These are phyloP conservation scores for Elanus axillaris DNA, from an alignment of 2,113 vertebrate species.

Conservation along the genomic window DNA sequence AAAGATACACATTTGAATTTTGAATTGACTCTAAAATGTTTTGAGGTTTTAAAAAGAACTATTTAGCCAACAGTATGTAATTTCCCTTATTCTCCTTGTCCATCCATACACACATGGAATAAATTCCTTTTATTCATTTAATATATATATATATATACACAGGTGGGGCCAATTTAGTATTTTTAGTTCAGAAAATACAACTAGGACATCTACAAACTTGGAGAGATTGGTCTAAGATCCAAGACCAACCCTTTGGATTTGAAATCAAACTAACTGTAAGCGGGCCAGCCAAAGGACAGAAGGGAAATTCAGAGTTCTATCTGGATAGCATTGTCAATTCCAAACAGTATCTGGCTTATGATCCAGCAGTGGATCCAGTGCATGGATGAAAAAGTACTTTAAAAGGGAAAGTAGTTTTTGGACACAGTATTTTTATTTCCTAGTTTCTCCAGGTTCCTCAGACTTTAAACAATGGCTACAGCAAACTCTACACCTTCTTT, in stretches of 20 bases:
- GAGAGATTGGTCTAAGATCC: background rate
- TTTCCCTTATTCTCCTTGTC: background rate
- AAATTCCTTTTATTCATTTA: background rate
- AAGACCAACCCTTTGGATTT: background rate
- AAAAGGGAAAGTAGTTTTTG: background rate
- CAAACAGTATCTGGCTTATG: background rate
- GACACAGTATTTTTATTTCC: background rate
- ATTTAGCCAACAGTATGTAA: background rate
- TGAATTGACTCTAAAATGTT: background rate
- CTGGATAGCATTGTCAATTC: background rate
- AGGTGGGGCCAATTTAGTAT: background rate
- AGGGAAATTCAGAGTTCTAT: background rate
- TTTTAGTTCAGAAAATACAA: background rate
- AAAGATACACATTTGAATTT: background rate
- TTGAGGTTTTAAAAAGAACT: background rate
- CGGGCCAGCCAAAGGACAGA: background rate
- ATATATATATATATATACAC: fast-evolving
- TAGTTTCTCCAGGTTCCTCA: background rate
- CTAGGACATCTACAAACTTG: background rate
- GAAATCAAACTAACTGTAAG: background rate
- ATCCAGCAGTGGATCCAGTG: background rate
- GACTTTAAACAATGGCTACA: background rate
- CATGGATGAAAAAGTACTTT: background rate
- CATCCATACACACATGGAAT: background rate
- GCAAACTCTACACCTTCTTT: background rate